Conservation (phyloP, 2,113 vertebrate genomes). For the Syrmaticus mikado region DNA sequence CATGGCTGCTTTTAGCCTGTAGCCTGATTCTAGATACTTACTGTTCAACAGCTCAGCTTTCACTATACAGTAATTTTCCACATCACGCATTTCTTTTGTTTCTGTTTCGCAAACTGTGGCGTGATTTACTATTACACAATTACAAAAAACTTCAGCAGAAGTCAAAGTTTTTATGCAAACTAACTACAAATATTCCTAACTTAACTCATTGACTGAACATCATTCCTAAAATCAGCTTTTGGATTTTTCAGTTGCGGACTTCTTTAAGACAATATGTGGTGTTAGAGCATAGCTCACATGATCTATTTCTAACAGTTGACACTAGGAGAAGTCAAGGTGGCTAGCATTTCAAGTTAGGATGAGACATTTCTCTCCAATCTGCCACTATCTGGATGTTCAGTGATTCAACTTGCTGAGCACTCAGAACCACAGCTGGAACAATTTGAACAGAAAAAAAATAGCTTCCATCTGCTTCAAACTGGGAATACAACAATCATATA, state of each 20-base stretch:
- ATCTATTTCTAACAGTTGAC: background rate
- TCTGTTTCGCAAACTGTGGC: background rate
- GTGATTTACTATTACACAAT: background rate
- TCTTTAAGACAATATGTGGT: background rate
- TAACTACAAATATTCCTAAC: background rate
- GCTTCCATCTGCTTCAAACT: background rate
- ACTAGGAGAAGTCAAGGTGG: background rate
- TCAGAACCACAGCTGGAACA: background rate
- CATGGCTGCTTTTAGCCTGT: background rate
- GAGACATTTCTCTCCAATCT: background rate
- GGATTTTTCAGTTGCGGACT: background rate
- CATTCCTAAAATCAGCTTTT: background rate
- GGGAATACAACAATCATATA: background rate
- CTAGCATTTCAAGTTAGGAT: background rate
- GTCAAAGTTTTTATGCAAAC: background rate
- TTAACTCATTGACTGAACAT: background rate
- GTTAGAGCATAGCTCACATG: background rate
- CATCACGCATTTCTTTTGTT: background rate
- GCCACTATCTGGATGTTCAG: background rate
- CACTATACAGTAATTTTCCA: background rate
- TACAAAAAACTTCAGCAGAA: background rate
- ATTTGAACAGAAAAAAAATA: background rate
- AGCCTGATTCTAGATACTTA: background rate
- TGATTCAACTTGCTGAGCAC: background rate
- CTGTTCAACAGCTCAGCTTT: too few species aligned